phyloP scores from a whole-genome alignment of 37 sponge, comb jelly and placozoan genomes.

The Agelas oroides region DNA sequence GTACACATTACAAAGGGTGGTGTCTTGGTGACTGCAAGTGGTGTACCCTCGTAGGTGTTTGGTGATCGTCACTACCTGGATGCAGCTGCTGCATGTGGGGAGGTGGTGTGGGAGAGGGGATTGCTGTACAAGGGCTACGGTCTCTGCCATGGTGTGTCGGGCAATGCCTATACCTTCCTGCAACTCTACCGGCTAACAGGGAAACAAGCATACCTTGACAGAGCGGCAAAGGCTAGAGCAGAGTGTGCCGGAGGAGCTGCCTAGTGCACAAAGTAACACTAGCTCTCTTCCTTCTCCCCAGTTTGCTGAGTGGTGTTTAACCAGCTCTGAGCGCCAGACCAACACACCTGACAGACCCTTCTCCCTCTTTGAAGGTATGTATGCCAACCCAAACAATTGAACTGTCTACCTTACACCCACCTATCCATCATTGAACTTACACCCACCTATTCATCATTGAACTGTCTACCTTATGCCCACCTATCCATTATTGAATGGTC shows the following conservation, averaged over 20 bases:
- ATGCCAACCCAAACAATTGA: no score
- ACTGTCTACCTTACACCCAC: no score
- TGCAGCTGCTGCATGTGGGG: constrained; percentile 71
- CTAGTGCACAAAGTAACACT: background rate
- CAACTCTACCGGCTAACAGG: constrained; percentile 79
- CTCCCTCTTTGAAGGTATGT: constrained; percentile 91
- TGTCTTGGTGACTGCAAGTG: no score
- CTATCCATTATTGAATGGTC: no score
- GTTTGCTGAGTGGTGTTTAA: constrained; percentile 92
- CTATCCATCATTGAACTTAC: no score
- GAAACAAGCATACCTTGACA: constrained; percentile 55
- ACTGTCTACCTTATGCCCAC: no score
- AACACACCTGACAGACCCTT: constrained; percentile 82
- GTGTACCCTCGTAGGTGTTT: constrained; percentile 45
- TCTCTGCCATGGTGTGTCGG: constrained; percentile 94
- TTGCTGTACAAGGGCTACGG: constrained; percentile 91
- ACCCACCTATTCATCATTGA: no score
- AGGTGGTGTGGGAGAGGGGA: constrained; percentile 88
- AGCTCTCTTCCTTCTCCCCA: background rate
- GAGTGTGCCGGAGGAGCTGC: background rate
- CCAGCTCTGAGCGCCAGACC: constrained; percentile 10
- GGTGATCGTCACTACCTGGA: constrained; percentile 67
- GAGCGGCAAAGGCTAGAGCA: constrained; percentile 64
- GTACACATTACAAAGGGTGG: no score
- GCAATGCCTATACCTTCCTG: constrained; percentile 95